phyloP scores from a whole-genome alignment of 2,113 vertebrate genomes.

The Oncorhynchus clarkii region DNA sequence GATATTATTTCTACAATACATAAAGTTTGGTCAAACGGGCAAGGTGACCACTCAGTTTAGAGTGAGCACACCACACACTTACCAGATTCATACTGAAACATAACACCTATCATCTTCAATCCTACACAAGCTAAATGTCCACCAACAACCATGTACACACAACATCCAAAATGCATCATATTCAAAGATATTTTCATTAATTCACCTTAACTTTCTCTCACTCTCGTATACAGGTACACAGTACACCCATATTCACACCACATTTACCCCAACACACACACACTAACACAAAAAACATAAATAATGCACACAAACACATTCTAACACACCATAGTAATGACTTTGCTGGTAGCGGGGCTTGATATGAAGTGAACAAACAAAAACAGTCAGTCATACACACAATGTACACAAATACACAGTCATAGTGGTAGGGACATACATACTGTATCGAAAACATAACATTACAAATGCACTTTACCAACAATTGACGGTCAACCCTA shows the following conservation, averaged over 20 bases:
- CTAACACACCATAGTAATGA: slow-evolving; percentile 24
- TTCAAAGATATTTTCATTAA: neutral
- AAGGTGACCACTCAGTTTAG: slow-evolving; percentile 38
- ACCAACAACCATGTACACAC: slow-evolving; percentile 15
- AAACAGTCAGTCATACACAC: slow-evolving; percentile 47
- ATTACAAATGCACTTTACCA: neutral
- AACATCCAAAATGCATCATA: neutral
- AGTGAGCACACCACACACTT: slow-evolving; percentile 12
- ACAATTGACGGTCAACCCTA: neutral
- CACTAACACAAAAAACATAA: neutral
- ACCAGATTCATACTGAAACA: slow-evolving; percentile 16
- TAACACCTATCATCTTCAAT: neutral
- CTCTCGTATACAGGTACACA: neutral
- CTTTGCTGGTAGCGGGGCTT: slow-evolving; percentile 29
- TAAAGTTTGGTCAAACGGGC: slow-evolving; percentile 54
- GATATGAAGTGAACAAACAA: slow-evolving; percentile 35
- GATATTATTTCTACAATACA: slow-evolving; percentile 48
- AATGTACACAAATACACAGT: slow-evolving; percentile 21
- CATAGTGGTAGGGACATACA: neutral
- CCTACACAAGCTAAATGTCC: too few species aligned
- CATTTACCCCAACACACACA: neutral
- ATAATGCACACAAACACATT: slow-evolving; percentile 19
- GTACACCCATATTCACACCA: neutral
- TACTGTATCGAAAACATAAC: neutral
- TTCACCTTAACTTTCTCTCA: neutral